phyloP scores from a whole-genome alignment of 2,888 invertebrate genomes.

The Acronicta leporina region DNA sequence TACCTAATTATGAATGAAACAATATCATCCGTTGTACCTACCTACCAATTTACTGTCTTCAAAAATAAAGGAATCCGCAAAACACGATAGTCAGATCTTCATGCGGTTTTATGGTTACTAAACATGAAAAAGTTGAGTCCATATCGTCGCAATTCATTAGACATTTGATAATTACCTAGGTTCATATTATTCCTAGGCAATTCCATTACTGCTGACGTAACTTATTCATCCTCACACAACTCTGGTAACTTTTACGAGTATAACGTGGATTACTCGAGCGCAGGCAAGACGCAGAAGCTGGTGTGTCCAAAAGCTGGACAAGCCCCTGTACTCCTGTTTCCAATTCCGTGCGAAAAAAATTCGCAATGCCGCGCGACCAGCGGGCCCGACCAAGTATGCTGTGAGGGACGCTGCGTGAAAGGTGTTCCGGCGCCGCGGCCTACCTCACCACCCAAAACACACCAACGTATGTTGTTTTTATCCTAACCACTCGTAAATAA shows the following conservation, averaged over 20 bases:
- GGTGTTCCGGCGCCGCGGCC: slow-evolving; percentile 90
- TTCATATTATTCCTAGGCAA: slow-evolving; percentile 67
- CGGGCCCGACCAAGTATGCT: slow-evolving; percentile 85
- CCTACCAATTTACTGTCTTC: too few relatives aligned
- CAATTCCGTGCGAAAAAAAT: slow-evolving; percentile 83
- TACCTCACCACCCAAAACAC: slow-evolving; percentile 73
- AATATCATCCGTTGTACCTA: too few relatives aligned
- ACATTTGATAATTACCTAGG: slow-evolving; percentile 64
- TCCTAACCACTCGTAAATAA: slow-evolving; percentile 22
- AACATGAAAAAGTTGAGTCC: too few relatives aligned
- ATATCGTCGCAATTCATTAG: background rate
- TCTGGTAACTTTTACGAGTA: slow-evolving; percentile 60
- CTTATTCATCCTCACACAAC: slow-evolving; percentile 65
- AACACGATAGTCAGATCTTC: too few relatives aligned
- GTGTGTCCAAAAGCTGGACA: slow-evolving; percentile 81
- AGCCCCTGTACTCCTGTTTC: slow-evolving; percentile 77
- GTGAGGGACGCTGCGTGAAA: slow-evolving; percentile 88
- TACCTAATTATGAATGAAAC: too few relatives aligned
- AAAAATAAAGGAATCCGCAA: too few relatives aligned
- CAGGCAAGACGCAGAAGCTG: slow-evolving; percentile 81
- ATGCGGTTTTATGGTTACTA: too few relatives aligned
- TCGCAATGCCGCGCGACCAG: slow-evolving; percentile 81
- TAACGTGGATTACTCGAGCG: slow-evolving; percentile 69
- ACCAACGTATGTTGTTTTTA: slow-evolving; percentile 77
- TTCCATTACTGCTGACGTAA: slow-evolving; percentile 69